phyloP scores from a whole-genome alignment of 2,888 invertebrate genomes.

The Amiota mariae region DNA sequence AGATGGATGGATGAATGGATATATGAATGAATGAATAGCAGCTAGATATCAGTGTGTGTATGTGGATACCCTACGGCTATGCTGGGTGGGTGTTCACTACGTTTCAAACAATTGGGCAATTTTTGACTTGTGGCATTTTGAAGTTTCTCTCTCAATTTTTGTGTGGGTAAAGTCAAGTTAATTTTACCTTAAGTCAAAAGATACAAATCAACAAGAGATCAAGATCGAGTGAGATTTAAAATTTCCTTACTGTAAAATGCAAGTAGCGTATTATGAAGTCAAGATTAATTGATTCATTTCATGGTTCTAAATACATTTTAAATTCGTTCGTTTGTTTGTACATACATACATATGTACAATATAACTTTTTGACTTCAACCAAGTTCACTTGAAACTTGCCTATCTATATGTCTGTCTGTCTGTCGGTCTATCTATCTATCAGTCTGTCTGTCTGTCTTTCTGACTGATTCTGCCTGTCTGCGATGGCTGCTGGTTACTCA shows the following conservation, averaged over 20 bases:
- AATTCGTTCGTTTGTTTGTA: constrained; percentile 15
- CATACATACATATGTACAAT: no score
- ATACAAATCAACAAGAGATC: no score
- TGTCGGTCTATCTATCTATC: constrained; percentile 3
- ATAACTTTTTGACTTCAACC: constrained; percentile 41
- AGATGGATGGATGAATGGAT: not conserved
- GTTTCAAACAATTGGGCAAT: constrained; percentile 5
- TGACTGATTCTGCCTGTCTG: constrained; percentile 23
- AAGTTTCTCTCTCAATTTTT: not conserved
- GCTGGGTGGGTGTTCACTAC: constrained; percentile 3
- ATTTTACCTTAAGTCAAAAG: no score
- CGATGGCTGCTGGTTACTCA: not conserved
- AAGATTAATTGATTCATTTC: constrained; percentile 31
- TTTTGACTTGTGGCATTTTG: not conserved
- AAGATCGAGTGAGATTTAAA: no score
- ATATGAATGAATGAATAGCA: no score
- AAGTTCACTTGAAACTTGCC: constrained; percentile 38
- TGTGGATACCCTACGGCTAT: constrained; percentile 15
- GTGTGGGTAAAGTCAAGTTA: not conserved
- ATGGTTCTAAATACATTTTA: not conserved
- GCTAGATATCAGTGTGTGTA: not conserved
- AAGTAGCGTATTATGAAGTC: constrained; percentile 13
- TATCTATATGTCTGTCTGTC: not conserved
- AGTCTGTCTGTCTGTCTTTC: constrained; percentile 7
- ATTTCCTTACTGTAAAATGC: not conserved